phyloP scores from a whole-genome alignment of 64 coral and sea anemone species.

The Montipora foliosa region DNA sequence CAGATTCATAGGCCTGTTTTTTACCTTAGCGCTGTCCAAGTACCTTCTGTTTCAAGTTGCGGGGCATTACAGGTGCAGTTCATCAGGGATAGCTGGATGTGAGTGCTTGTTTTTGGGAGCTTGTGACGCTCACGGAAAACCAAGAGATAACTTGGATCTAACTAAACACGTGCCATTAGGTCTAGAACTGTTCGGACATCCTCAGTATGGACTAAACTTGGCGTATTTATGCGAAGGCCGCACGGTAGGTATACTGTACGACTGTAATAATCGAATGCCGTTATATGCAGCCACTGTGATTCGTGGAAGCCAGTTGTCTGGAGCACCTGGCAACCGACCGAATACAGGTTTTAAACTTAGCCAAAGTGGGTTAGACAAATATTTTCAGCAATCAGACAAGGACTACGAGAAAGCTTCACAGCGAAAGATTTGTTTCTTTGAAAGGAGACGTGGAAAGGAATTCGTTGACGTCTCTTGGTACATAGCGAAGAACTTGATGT shows the following conservation, averaged over 20 bases:
- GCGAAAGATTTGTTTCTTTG: no score
- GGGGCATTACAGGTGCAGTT: no score
- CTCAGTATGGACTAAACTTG: background rate
- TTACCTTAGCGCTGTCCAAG: no score
- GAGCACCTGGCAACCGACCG: background rate
- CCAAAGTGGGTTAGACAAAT: background rate
- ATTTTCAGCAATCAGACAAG: background rate
- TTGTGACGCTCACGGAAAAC: background rate
- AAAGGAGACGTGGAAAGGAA: background rate
- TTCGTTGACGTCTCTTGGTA: background rate
- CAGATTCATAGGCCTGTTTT: no score
- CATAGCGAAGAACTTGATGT: background rate
- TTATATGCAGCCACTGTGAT: constrained; percentile 8
- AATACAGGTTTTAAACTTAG: background rate
- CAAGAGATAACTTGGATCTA: no score
- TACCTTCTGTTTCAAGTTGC: no score
- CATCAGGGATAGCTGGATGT: no score
- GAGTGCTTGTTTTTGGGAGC: background rate
- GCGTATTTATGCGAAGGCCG: constrained; percentile 1
- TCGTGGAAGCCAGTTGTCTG: background rate
- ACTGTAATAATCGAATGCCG: constrained; percentile 21
- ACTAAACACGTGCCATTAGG: background rate
- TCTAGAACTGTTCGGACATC: background rate
- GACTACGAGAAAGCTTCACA: background rate
- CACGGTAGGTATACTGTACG: constrained; percentile 12